These are phyloP conservation scores for Egretta garzetta DNA, from an alignment of 2,113 vertebrate species.

Conservation along the genomic window DNA sequence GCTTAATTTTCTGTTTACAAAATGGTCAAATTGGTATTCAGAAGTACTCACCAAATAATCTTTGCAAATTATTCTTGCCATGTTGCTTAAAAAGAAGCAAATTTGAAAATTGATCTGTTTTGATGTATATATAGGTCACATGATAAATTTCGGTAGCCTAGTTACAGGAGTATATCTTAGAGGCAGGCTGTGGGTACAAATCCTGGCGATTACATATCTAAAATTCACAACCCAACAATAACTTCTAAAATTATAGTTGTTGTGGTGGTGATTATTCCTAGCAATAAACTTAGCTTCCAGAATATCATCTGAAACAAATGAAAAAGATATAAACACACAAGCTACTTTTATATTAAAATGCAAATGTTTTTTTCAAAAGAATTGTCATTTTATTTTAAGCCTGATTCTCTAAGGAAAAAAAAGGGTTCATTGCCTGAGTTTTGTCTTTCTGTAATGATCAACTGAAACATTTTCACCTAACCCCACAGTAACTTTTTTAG, in stretches of 20 bases:
- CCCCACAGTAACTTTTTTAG: not conserved
- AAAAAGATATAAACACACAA: not conserved
- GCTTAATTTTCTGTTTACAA: not conserved
- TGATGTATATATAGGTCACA: not conserved
- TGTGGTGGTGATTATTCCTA: not conserved
- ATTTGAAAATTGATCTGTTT: not conserved
- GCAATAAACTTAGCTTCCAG: not conserved
- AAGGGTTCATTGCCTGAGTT: not conserved
- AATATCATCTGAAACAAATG: not conserved
- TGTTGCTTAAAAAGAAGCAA: not conserved
- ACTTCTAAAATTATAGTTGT: not conserved
- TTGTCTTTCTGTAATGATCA: not conserved
- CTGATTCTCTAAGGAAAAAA: not conserved
- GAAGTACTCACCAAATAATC: not conserved
- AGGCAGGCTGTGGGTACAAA: not conserved
- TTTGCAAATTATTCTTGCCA: not conserved
- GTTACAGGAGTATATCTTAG: not conserved
- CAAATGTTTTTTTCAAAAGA: not conserved
- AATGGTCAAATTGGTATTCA: not conserved
- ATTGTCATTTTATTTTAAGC: not conserved
- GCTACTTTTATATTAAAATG: not conserved
- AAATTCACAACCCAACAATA: slow-evolving; percentile 3
- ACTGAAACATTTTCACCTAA: not conserved
- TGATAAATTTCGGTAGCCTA: not conserved
- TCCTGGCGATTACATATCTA: not conserved